Conservation (phyloP, 2,113 vertebrate genomes). For the Nothoprocta perdicaria region DNA sequence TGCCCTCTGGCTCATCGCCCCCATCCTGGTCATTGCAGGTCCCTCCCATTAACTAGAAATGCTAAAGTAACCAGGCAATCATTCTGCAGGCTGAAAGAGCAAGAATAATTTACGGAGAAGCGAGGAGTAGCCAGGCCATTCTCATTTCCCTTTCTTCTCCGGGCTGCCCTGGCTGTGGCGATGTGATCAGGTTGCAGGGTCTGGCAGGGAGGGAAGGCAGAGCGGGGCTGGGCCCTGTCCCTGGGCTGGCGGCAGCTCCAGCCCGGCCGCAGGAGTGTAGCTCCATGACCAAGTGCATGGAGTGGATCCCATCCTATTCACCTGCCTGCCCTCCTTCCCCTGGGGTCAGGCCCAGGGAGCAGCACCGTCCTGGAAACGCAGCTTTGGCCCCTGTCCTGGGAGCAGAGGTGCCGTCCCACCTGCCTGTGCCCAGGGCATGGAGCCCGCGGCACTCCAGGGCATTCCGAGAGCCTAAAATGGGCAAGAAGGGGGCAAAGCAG, state of each 20-base stretch:
- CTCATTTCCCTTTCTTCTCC: slow-evolving; percentile 1
- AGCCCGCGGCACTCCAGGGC: too few species aligned
- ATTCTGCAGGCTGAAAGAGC: slow-evolving; percentile 43
- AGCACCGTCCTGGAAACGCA: background rate
- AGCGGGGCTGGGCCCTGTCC: background rate
- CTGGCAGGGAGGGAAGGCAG: background rate
- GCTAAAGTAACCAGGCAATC: slow-evolving; percentile 44
- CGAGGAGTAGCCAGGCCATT: background rate
- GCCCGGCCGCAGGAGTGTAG: too few species aligned
- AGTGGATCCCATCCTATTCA: background rate
- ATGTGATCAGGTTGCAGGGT: background rate
- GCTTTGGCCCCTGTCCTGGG: too few species aligned
- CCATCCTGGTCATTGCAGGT: background rate
- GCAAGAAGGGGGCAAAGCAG: too few species aligned
- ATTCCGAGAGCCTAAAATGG: too few species aligned
- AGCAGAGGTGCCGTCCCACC: too few species aligned
- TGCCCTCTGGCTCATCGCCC: background rate
- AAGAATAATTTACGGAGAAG: slow-evolving; percentile 63
- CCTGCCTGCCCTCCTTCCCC: background rate
- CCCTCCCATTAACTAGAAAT: slow-evolving; percentile 59
- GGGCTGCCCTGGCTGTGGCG: background rate
- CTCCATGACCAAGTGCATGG: background rate
- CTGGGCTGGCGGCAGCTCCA: background rate
- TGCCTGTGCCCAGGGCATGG: too few species aligned
- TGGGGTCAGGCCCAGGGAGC: background rate